Evolutionary conservation across 1,140 invertebrate species (phyloP).

Genomic region (Spodoptera frugiperda): DNA sequence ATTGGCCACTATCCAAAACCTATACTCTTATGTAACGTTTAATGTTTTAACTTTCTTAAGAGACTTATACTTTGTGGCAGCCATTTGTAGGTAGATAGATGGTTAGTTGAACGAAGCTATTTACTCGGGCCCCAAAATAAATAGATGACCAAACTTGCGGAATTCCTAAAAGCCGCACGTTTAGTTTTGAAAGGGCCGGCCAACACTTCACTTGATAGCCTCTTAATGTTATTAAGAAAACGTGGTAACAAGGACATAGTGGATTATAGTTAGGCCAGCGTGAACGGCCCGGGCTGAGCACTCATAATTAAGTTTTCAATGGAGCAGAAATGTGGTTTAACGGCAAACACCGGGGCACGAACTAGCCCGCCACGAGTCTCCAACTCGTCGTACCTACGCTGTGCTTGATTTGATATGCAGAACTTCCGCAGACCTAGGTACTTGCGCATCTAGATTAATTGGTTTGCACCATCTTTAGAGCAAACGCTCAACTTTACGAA

Average conservation of each 20-base stretch:
- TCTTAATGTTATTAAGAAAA: slow-evolving; percentile 66
- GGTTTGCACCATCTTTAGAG: slow-evolving; percentile 28
- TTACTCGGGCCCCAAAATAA: slow-evolving; percentile 51
- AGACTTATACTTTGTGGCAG: background rate
- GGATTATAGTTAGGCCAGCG: slow-evolving; percentile 49
- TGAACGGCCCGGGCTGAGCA: slow-evolving; percentile 17
- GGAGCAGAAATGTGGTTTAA: slow-evolving; percentile 70
- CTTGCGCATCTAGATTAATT: slow-evolving; percentile 55
- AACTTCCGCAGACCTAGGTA: slow-evolving; percentile 45
- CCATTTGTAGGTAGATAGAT: slow-evolving; percentile 1
- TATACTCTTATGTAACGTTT: slow-evolving; percentile 33
- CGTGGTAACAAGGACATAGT: slow-evolving; percentile 61
- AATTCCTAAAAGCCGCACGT: slow-evolving; percentile 53
- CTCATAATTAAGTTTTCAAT: slow-evolving; percentile 71
- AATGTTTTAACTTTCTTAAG: slow-evolving; percentile 36
- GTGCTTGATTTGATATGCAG: slow-evolving; percentile 64
- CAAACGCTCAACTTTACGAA: background rate
- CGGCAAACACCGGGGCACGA: slow-evolving; percentile 64
- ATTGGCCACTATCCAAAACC: slow-evolving; percentile 39
- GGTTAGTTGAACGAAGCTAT: slow-evolving; percentile 37
- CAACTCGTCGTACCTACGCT: slow-evolving; percentile 45
- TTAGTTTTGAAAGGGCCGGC: slow-evolving; percentile 51
- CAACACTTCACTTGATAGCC: slow-evolving; percentile 62
- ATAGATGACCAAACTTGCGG: slow-evolving; percentile 49
- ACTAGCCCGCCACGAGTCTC: slow-evolving; percentile 58